phyloP scores from a whole-genome alignment of 2,113 vertebrate genomes.

The Lepisosteus osseus region DNA sequence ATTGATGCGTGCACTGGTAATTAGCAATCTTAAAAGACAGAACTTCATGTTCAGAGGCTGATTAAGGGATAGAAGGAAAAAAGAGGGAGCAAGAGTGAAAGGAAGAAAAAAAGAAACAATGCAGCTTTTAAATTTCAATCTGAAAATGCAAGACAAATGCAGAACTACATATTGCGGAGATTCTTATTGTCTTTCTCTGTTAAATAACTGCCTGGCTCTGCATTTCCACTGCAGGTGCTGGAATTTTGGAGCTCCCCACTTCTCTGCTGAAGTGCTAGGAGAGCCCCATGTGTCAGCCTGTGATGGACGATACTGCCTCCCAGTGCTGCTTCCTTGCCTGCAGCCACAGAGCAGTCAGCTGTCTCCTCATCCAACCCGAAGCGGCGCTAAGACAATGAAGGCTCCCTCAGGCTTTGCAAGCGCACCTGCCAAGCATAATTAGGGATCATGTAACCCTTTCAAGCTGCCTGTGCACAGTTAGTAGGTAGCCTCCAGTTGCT shows the following conservation, averaged over 20 bases:
- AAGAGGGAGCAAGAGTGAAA: not conserved
- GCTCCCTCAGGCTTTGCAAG: not conserved
- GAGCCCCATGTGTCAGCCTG: not conserved
- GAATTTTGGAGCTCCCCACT: not conserved
- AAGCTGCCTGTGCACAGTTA: not conserved
- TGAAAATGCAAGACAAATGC: no score
- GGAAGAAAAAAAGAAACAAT: not conserved
- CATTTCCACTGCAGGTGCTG: not conserved
- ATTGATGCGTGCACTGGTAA: not conserved
- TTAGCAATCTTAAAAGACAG: not conserved
- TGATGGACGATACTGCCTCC: slow-evolving; percentile 1
- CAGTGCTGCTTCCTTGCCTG: not conserved
- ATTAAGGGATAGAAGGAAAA: not conserved
- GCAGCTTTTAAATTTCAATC: no score
- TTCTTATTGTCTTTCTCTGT: not conserved
- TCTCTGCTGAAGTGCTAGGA: not conserved
- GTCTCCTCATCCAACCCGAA: not conserved
- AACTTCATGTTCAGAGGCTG: not conserved
- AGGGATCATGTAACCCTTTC: slow-evolving; percentile 1
- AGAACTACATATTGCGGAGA: not conserved
- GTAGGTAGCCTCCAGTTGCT: not conserved
- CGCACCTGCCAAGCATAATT: slow-evolving; percentile 1
- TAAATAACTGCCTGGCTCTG: no score
- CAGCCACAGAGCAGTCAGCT: not conserved
- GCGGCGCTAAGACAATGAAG: not conserved